Base-by-base conservation (phyloP, 2,797 vertebrate genomes). In the Pogonophryne albipinna region DNA sequence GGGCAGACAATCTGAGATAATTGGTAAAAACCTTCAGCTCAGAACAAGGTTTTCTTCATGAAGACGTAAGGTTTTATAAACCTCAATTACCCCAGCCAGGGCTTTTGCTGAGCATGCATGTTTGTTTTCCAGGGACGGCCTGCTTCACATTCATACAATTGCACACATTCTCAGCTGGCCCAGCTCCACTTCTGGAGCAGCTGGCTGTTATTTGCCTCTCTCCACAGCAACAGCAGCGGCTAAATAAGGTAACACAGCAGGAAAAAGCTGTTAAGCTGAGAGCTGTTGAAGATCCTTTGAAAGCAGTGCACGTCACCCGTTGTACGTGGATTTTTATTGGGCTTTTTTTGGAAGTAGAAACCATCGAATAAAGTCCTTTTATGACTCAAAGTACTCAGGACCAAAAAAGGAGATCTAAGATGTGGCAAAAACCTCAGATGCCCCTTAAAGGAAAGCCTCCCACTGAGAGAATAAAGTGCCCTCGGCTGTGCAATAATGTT, bases 331-430 rank as follows among this genome's bases (percentile, higher is more conserved):
- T 79, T 90, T 68, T 90, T 85, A 87, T 76, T 81, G 75, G 14
- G 23, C 72, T 74, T 65, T 59, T 65, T 38, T 62, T 85, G 77
- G 80, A 86, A 80, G 74, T 23, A 69, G 67, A 74, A 60, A 74
- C 71, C 70, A 13, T 76, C 85, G 85, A 64, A 52, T 90, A 82
- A 91, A 85, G 74, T 77, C 17, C 63, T 16, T 85, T 83, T 80
- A 82, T 31, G 71, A 82, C 71, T 60, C 76, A 86, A 84, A 87
- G 81, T 34, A 31, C 56, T 84, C 59, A 1, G 79, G 64, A 79
- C 70, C 57, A 78, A 84, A 51, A 60, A 31, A 68, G 17, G 49
- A 75, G 62, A 63, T 52, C 47, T 27, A 12, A 52, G 59, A 79
- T 75, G 75, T 15, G 45, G 65, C 2, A 16, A 61, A 74, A 72